Evolutionary conservation across 2,797 vertebrate genomes (phyloP).

Genomic region (Sebastolobus alascanus): DNA sequence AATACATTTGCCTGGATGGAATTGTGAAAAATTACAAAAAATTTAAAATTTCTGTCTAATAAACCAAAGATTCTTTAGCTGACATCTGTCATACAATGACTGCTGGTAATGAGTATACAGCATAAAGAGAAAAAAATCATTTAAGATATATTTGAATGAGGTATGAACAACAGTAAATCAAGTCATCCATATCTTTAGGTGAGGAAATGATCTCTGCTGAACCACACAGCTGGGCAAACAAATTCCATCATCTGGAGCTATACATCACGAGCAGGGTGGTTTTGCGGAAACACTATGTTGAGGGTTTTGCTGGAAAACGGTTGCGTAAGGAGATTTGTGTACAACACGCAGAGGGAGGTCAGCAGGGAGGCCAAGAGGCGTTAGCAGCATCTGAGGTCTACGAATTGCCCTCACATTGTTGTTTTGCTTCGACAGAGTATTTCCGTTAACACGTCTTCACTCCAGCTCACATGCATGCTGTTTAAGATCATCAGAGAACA

Average conservation of each 20-base stretch:
- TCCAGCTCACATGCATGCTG: background rate
- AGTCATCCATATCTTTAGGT: background rate
- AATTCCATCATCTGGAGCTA: slow-evolving; percentile 38
- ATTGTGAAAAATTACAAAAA: background rate
- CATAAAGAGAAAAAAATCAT: background rate
- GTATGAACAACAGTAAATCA: slow-evolving; percentile 23
- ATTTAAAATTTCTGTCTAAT: background rate
- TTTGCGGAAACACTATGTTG: slow-evolving; percentile 8
- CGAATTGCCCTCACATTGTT: slow-evolving; percentile 13
- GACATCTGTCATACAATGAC: background rate
- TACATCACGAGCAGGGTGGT: slow-evolving; percentile 20
- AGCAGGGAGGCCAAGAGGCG: background rate
- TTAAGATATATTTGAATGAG: background rate
- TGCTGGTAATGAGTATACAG: background rate
- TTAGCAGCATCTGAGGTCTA: slow-evolving; percentile 12
- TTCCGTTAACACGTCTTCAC: background rate
- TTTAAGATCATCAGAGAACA: slow-evolving; percentile 13
- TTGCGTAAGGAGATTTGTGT: background rate
- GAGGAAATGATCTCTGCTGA: slow-evolving; percentile 26
- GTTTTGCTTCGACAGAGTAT: slow-evolving; percentile 3
- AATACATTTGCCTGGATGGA: background rate
- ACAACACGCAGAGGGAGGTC: slow-evolving; percentile 8
- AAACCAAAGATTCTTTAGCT: background rate
- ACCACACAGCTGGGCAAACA: slow-evolving; percentile 47
- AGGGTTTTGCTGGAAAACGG: slow-evolving; percentile 8